phyloP scores from a whole-genome alignment of 2,888 invertebrate species.

The Mythimna lalbum region DNA sequence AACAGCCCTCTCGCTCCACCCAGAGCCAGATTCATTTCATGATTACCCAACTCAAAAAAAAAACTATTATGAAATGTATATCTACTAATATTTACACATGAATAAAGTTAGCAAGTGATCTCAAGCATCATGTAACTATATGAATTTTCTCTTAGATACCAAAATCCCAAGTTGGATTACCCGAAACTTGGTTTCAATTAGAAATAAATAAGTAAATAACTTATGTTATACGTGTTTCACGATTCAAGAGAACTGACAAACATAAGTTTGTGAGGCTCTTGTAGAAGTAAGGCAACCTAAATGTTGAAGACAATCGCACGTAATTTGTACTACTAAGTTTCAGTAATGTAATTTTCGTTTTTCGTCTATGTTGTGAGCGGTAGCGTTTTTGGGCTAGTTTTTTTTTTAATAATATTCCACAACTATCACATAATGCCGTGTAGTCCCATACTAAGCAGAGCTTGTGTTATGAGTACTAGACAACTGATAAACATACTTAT shows the following conservation, averaged over 20 bases:
- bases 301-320: conserved; percentile 57
- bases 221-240: conserved; percentile 10
- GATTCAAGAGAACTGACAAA: conserved; percentile 27
- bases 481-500: no score
- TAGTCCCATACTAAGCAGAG: no score
- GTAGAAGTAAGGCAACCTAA: conserved; percentile 26
- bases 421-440: no score
- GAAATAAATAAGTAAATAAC: conserved; percentile 34
- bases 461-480: no score
- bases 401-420: no score
- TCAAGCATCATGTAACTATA: neutral
- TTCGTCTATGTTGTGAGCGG: neutral
- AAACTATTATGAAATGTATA: no score
- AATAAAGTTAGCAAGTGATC: neutral
- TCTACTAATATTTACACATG: neutral
- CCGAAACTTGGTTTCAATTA: conserved; percentile 28
- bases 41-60: no score
- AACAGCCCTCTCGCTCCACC: no score
- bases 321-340: conserved; percentile 61
- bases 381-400: conserved; percentile 33
- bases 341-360: conserved; percentile 55
- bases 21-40: no score
- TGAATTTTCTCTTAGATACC: neutral
- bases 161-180: conserved; percentile 8
- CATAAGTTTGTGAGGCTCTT: conserved; percentile 27